Conservation (phyloP, 2,888 invertebrate species). For the Parasteatoda lunata region DNA sequence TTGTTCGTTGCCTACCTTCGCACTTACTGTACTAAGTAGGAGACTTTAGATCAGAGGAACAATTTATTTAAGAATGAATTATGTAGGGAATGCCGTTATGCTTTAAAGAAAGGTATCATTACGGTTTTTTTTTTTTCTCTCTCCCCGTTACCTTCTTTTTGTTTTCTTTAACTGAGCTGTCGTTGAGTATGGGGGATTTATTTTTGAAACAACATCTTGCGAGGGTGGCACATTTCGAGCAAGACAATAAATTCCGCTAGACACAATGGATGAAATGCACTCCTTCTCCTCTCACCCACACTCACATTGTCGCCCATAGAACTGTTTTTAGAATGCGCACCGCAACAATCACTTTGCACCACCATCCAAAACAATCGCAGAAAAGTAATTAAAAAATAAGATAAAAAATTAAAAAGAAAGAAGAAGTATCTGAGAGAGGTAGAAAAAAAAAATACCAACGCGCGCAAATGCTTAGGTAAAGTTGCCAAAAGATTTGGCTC, state of each 20-base stretch:
- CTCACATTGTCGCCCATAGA: background rate
- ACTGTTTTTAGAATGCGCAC: constrained; percentile 54
- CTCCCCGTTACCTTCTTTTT: background rate
- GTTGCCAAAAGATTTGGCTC: constrained; percentile 48
- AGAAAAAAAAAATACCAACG: constrained; percentile 26
- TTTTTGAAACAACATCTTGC: constrained; percentile 54
- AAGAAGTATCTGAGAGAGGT: constrained; percentile 16
- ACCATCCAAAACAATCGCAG: constrained; percentile 30
- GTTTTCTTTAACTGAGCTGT: background rate
- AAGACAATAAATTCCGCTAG: constrained; percentile 62
- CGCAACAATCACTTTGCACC: constrained; percentile 43
- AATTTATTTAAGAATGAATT: background rate
- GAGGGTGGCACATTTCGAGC: constrained; percentile 66
- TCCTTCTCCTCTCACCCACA: constrained; percentile 12
- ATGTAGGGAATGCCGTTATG: background rate
- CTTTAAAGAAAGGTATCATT: constrained; percentile 29
- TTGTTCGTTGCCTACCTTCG: background rate
- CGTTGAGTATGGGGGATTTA: constrained; percentile 38
- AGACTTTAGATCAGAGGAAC: background rate
- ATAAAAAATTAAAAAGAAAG: constrained; percentile 6
- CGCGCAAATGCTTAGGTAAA: constrained; percentile 32
- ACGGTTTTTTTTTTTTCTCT: constrained; percentile 16
- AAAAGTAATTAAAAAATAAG: constrained; percentile 19
- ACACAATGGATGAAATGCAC: constrained; percentile 63
- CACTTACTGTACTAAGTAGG: background rate